Conservation (phyloP, 2,797 vertebrate species). For the Petrocephalus sullivani region DNA sequence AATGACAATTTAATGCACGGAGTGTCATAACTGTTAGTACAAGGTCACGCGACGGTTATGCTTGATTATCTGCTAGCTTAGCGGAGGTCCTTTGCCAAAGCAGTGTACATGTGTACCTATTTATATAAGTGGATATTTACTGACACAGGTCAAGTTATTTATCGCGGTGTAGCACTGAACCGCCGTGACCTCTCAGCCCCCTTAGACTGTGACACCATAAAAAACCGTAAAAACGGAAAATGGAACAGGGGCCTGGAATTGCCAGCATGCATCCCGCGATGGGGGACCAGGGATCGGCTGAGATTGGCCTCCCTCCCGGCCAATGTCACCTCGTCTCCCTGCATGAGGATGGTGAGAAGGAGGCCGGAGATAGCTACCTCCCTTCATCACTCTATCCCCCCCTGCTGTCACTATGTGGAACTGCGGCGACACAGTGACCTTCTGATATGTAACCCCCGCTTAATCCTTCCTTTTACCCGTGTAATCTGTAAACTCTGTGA, state of each 20-base stretch:
- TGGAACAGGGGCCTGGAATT: background rate
- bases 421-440: constrained; percentile 4
- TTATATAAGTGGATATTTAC: background rate
- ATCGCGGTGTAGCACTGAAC: background rate
- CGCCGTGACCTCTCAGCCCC: background rate
- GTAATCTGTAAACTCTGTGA: constrained; percentile 22
- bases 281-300: background rate
- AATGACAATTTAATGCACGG: background rate
- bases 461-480: constrained; percentile 19
- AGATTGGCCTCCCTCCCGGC: background rate
- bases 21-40: background rate
- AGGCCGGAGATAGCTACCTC: background rate
- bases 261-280: background rate
- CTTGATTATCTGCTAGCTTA: background rate
- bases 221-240: background rate
- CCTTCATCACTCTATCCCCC: background rate
- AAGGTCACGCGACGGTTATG: background rate
- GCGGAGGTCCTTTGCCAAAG: background rate
- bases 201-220: background rate
- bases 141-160: constrained; percentile 2
- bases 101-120: background rate
- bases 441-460: constrained; percentile 16
- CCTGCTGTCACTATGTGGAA: background rate
- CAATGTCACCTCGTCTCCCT: background rate
- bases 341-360: background rate